Evolutionary conservation across 2,888 invertebrate genomes (phyloP), one percentile per base, ranked within the genome.

Genomic region (Scaptomyza caliginosa): DNA sequence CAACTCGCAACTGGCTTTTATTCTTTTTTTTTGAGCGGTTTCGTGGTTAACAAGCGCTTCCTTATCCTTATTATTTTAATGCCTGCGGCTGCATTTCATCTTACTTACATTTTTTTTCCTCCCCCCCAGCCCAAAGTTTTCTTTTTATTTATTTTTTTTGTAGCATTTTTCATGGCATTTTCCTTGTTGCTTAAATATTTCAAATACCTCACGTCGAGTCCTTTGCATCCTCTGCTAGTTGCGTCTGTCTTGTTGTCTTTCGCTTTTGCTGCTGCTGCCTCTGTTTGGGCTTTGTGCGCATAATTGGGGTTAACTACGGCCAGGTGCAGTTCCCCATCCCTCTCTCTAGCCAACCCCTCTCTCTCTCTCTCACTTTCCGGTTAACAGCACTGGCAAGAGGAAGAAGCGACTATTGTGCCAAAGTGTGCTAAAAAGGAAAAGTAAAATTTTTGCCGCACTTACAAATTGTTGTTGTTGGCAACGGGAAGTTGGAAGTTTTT

Each of bases 11-110:
- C 52, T 58, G 71, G 72, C 66, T 67, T 68, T 72, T 77, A 77
- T 77, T 80, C 77, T 24, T 24, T 26, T 26, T 71, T 86, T 76
- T 85, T 81, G 85, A 85, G 74, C 83, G 71, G 78, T 82, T 85
- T 77, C 86, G 84, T 84, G 79, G 85, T 87, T 87, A 84, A 84
- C 83, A 84, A 84, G 77, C 83, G 84, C 80, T 86, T 86, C 87
- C 88, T 83, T 88, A 79, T 88, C 80, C 88, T 88, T 88, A 88
- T 88, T 88, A 88, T 88, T 88, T 88, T 84, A 78, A 84, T 82
- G 86, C 87, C 79, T 76, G 80, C 84, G 87, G 89, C 87, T 77
- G 72, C 79, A 74, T 87, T 84, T 85, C 84, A 87, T 84, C 87
- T 84, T 82, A 77, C 77, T 86, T 86, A 77, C 81, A 34, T 34